Conservation (phyloP, 2,113 vertebrate species). For the Cynocephalus volans region DNA sequence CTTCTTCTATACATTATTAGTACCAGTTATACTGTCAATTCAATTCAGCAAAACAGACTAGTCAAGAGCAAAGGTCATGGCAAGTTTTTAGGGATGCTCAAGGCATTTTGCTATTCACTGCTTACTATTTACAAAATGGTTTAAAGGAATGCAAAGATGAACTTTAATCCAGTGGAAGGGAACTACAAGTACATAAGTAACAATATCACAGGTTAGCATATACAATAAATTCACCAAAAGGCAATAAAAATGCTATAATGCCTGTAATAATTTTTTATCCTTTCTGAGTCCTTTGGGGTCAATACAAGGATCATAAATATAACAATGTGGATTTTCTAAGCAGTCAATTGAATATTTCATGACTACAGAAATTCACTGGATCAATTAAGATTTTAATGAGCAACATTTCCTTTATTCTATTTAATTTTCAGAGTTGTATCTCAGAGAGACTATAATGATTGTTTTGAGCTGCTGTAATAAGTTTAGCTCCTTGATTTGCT, state of each 20-base stretch:
- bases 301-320: not conserved
- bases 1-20: not conserved
- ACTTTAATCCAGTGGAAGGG: not conserved
- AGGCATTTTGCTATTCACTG: not conserved
- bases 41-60: not conserved
- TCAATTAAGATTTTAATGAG: not conserved
- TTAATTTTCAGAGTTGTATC: conserved; percentile 30
- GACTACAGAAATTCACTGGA: not conserved
- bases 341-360: conserved; percentile 1
- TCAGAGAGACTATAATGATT: not conserved
- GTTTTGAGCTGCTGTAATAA: not conserved
- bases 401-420: not conserved
- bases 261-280: not conserved
- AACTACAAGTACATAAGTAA: not conserved
- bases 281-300: not conserved
- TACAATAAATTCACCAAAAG: not conserved
- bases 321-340: not conserved
- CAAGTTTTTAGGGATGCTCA: too few relatives aligned
- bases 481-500: not conserved
- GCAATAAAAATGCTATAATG: not conserved
- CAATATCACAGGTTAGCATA: not conserved
- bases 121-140: not conserved
- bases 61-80: too few relatives aligned
- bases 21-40: not conserved
- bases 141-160: not conserved